Conservation (phyloP, 2,113 vertebrate species). For the Lagopus leucura region DNA sequence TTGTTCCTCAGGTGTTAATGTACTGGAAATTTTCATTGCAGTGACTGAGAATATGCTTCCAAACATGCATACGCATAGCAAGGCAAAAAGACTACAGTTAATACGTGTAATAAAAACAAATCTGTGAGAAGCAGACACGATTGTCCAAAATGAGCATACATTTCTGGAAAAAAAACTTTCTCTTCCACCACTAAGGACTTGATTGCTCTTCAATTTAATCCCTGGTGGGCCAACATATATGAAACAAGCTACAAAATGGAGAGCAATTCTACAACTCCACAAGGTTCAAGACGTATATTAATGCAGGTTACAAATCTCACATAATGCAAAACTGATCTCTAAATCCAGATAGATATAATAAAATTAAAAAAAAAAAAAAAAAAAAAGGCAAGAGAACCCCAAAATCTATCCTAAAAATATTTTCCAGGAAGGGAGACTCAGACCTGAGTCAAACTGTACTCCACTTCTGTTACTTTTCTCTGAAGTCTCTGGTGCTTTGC, state of each 20-base stretch:
- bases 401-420: neutral
- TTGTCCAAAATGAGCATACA: neutral
- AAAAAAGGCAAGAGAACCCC: neutral
- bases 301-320: neutral
- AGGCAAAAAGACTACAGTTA: neutral
- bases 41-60: neutral
- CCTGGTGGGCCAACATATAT: neutral
- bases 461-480: neutral
- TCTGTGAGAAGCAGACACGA: neutral
- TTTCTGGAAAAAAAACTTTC: slow-evolving; percentile 16
- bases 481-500: neutral
- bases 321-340: neutral
- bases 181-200: neutral
- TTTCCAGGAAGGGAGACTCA: neutral
- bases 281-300: neutral
- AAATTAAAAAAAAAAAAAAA: no score
- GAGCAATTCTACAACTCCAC: neutral
- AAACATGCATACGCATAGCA: neutral
- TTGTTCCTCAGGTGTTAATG: neutral
- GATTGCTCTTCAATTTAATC: neutral
- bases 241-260: neutral
- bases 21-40: neutral
- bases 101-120: neutral
- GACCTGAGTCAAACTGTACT: neutral
- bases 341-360: neutral